phyloP scores from a whole-genome alignment of 2,797 vertebrate genomes.

The Lithobates pipiens region DNA sequence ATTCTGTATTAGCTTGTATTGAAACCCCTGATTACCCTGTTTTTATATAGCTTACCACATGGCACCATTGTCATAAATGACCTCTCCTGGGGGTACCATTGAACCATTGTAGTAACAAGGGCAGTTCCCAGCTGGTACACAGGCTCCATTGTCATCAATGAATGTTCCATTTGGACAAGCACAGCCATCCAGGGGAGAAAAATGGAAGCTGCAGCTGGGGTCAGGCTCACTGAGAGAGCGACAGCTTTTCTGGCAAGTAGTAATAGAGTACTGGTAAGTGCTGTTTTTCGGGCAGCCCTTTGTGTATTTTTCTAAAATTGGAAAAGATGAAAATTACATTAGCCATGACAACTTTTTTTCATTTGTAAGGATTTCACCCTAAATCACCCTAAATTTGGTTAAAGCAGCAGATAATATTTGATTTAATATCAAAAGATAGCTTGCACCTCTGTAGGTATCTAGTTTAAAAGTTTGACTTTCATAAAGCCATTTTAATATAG shows the following conservation, averaged over 20 bases:
- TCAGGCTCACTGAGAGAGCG: conserved; percentile 77
- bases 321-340: conserved; percentile 8
- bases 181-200: conserved; percentile 84
- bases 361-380: no score
- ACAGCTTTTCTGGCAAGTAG: conserved; percentile 78
- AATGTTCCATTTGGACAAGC: conserved; percentile 79
- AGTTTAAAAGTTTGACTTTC: no score
- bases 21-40: not conserved
- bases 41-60: conserved; percentile 78
- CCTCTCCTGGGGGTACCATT: conserved; percentile 78
- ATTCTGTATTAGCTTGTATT: no score
- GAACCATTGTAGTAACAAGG: conserved; percentile 84
- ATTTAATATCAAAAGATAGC: no score
- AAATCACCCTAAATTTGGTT: no score
- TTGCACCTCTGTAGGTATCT: no score
- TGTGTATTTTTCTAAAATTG: conserved; percentile 77
- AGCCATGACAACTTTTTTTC: no score
- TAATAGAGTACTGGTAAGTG: conserved; percentile 77
- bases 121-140: conserved; percentile 79
- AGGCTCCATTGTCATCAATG: conserved; percentile 80
- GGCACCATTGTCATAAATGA: conserved; percentile 75
- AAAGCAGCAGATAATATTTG: no score
- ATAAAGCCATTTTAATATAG: no score
- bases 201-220: conserved; percentile 76
- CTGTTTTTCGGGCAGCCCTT: conserved; percentile 78